These are phyloP conservation scores for Anas platyrhynchos DNA, from an alignment of 2,113 vertebrate species.

Conservation along the genomic window DNA sequence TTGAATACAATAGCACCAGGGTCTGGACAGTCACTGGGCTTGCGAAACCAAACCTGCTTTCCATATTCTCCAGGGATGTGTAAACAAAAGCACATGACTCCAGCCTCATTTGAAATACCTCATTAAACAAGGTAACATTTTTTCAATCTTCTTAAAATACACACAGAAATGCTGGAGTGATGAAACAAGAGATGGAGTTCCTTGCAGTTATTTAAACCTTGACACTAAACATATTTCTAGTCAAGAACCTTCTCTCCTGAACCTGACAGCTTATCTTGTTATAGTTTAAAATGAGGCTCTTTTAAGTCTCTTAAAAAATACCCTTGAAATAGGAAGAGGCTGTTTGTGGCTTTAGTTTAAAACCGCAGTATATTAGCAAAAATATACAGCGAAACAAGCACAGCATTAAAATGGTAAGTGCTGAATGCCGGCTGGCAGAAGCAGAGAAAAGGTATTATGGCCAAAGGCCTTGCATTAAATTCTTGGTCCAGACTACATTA, in stretches of 20 bases:
- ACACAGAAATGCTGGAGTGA: slow-evolving; percentile 8
- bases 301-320: slow-evolving; percentile 38
- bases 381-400: neutral
- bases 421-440: neutral
- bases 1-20: neutral
- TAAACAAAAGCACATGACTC: slow-evolving; percentile 51
- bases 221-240: slow-evolving; percentile 41
- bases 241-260: slow-evolving; percentile 44
- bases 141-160: slow-evolving; percentile 44
- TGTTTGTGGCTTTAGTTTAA: slow-evolving; percentile 58
- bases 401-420: neutral
- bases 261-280: slow-evolving; percentile 61
- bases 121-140: slow-evolving; percentile 49
- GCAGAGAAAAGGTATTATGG: neutral
- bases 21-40: neutral
- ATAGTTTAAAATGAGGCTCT: slow-evolving; percentile 52
- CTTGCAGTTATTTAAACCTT: slow-evolving; percentile 50
- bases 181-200: slow-evolving; percentile 53
- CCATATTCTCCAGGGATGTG: slow-evolving; percentile 1
- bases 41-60: slow-evolving; percentile 18
- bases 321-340: slow-evolving; percentile 32
- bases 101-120: slow-evolving; percentile 47
- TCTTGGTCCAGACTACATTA: neutral
- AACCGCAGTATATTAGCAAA: slow-evolving; percentile 52
- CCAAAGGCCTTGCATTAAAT: neutral